Conservation (phyloP, 1,140 invertebrate genomes). For the Anastatus disparis region DNA sequence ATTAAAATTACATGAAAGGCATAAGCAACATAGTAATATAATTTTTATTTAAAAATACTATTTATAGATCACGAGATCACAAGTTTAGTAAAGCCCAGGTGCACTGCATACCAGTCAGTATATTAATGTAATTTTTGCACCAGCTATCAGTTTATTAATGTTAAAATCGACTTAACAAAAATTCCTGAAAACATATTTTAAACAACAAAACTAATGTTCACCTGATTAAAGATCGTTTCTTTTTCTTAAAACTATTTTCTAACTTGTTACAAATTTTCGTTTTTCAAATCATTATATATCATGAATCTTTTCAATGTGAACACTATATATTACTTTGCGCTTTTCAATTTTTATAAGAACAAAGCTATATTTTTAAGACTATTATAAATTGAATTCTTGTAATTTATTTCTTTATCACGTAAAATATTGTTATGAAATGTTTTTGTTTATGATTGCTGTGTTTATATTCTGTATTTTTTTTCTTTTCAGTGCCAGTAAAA, state of each 20-base stretch:
- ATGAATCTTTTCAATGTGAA: slow-evolving; percentile 30
- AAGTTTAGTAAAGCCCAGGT: slow-evolving; percentile 17
- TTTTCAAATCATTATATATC: slow-evolving; percentile 28
- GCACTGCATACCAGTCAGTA: slow-evolving; percentile 16
- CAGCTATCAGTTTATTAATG: background rate
- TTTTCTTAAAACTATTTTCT: slow-evolving; percentile 22
- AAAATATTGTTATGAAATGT: slow-evolving; percentile 22
- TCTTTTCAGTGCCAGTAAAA: slow-evolving; percentile 1
- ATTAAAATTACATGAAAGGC: slow-evolving; percentile 24
- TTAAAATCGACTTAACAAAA: background rate
- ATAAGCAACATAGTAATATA: slow-evolving; percentile 21
- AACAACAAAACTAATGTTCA: slow-evolving; percentile 4
- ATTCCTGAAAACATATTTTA: background rate
- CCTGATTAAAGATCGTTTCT: background rate
- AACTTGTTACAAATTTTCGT: slow-evolving; percentile 14
- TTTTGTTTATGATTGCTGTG: background rate
- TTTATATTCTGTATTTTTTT: background rate
- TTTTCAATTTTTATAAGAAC: slow-evolving; percentile 22
- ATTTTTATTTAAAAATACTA: slow-evolving; percentile 2
- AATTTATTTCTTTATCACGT: slow-evolving; percentile 4
- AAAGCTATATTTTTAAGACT: slow-evolving; percentile 21
- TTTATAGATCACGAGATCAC: slow-evolving; percentile 3
- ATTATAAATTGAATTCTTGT: slow-evolving; percentile 16
- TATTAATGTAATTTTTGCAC: slow-evolving; percentile 19
- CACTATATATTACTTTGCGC: slow-evolving; percentile 27